A percentile compares a stretch with the other conserved stretches of the same genome.
Conservation (phyloP, 2,113 vertebrate species). For the Atherinomorus stipes region DNA sequence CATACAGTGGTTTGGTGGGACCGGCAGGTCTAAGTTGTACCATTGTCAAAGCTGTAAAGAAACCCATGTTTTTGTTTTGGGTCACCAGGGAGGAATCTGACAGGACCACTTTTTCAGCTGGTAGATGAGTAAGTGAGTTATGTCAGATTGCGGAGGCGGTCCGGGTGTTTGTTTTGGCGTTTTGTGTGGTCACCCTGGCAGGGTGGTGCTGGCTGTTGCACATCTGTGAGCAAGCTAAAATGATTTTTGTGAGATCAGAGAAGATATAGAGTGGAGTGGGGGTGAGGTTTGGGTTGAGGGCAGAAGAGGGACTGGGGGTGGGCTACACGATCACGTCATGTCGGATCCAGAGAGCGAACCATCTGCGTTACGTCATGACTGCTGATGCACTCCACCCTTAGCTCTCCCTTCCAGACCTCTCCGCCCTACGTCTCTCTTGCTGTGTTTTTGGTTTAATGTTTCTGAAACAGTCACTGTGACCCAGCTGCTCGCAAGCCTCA, state of each 20-base stretch:
- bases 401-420: slow-evolving; percentile 8
- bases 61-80: slow-evolving; percentile 11
- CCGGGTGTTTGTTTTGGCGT: slow-evolving; percentile 40
- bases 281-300: background rate
- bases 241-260: slow-evolving; percentile 25
- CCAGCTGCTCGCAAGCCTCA: slow-evolving; percentile 6
- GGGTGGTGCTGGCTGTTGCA: slow-evolving; percentile 50
- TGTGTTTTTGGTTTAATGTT: slow-evolving; percentile 12
- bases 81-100: slow-evolving; percentile 25
- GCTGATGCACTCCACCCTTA: slow-evolving; percentile 68
- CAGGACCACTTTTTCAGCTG: background rate
- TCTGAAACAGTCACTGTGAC: slow-evolving; percentile 6
- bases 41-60: slow-evolving; percentile 14
- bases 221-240: slow-evolving; percentile 58
- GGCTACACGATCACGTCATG: slow-evolving; percentile 45
- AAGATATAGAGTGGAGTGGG: background rate
- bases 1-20: background rate
- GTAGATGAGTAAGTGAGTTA: background rate
- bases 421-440: slow-evolving; percentile 27
- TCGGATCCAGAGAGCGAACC: slow-evolving; percentile 44
- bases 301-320: background rate
- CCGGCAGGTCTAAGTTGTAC: background rate
- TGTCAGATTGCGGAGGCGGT: slow-evolving; percentile 14
- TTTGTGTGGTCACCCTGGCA: slow-evolving; percentile 28
- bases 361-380: slow-evolving; percentile 74